Percentiles rank a stretch among this genome's conserved stretches.
Conservation (phyloP, 2,113 vertebrate genomes). For the Heptranchias perlo region DNA sequence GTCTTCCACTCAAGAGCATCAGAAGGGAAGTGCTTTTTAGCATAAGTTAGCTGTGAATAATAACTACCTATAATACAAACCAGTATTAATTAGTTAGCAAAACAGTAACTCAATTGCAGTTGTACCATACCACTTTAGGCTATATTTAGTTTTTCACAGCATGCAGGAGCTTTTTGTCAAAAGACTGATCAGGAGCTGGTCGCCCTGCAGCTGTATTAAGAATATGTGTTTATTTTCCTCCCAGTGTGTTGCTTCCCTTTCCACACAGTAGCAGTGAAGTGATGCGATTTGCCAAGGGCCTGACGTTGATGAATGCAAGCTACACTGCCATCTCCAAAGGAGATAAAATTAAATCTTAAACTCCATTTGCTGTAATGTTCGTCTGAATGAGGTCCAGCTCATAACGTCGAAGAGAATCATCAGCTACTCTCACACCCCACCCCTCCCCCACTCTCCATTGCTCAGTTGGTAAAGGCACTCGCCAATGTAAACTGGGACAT, state of each 20-base stretch:
- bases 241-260: not conserved
- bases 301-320: not conserved
- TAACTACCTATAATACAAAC: not conserved
- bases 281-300: not conserved
- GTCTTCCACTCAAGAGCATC: not conserved
- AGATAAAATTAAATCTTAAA: slow-evolving; percentile 2
- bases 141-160: not conserved
- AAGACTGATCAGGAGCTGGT: not conserved
- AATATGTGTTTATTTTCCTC: not conserved
- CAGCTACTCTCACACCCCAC: not conserved
- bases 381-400: not conserved
- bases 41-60: not conserved
- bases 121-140: not conserved
- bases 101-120: not conserved
- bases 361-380: not conserved
- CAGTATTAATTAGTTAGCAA: not conserved
- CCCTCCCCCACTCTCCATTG: not conserved
- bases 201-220: not conserved
- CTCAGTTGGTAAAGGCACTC: not conserved
- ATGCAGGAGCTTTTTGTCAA: not conserved
- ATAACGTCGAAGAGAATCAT: not conserved
- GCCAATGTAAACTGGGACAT: not conserved
- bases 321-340: not conserved
- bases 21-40: not conserved
- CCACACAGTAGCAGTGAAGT: not conserved